These are phyloP conservation scores for Andrena bucephala DNA, from an alignment of 2,888 invertebrate species.

Conservation along the genomic window DNA sequence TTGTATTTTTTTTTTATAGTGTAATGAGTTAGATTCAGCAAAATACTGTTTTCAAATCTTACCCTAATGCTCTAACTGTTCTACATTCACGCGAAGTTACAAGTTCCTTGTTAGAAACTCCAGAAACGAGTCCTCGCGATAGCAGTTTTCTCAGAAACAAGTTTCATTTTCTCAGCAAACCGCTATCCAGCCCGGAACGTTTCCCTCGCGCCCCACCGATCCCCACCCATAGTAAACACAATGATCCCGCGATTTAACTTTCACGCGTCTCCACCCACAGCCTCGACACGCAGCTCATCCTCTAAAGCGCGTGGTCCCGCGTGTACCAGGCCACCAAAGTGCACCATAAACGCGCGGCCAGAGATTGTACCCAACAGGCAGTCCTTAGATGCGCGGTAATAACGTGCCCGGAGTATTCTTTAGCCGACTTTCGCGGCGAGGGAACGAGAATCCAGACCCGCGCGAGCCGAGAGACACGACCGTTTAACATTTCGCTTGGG, in stretches of 20 bases:
- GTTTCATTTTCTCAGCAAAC: neutral
- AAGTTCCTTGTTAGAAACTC: too few relatives aligned
- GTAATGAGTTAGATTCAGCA: too few relatives aligned
- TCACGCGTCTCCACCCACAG: conserved; percentile 18
- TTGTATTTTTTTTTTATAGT: too few relatives aligned
- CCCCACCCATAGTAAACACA: neutral
- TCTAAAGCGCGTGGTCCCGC: conserved; percentile 4
- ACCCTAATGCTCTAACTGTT: too few relatives aligned
- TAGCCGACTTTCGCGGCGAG: conserved; percentile 24
- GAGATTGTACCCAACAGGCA: neutral
- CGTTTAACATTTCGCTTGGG: conserved; percentile 13
- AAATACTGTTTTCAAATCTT: too few relatives aligned
- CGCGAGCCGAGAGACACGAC: neutral
- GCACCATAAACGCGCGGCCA: conserved; percentile 12
- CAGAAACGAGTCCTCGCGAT: too few relatives aligned
- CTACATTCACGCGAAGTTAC: too few relatives aligned
- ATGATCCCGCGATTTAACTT: neutral
- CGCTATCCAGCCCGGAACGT: neutral
- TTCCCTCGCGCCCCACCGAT: neutral
- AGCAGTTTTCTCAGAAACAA: neutral
- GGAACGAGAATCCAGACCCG: neutral
- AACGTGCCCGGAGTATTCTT: conserved; percentile 5
- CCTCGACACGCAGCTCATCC: neutral
- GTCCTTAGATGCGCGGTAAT: conserved; percentile 1
- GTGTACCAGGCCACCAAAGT: neutral